phyloP scores from a whole-genome alignment of 2,888 invertebrate species.

The Geotrupes spiniger region DNA sequence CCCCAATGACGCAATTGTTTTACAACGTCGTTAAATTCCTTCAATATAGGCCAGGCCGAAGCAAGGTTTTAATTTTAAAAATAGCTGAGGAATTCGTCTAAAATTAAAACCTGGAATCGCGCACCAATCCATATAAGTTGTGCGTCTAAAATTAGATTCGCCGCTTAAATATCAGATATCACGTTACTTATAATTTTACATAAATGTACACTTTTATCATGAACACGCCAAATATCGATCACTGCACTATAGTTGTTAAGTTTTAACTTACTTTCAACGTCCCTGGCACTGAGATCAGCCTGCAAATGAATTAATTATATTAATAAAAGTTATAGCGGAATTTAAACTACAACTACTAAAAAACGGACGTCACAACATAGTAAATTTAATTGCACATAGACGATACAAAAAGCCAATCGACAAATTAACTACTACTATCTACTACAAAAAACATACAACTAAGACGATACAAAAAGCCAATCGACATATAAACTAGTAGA shows the following conservation, averaged over 20 bases:
- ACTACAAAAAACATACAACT: not conserved
- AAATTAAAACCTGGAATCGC: conserved; percentile 12
- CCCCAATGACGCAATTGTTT: too few relatives aligned
- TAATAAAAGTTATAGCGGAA: not conserved
- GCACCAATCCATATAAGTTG: conserved; percentile 18
- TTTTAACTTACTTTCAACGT: conserved; percentile 80
- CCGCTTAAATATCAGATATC: too few relatives aligned
- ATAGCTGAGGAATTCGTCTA: conserved; percentile 14
- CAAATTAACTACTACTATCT: not conserved
- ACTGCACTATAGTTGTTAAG: conserved; percentile 9
- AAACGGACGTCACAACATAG: not conserved
- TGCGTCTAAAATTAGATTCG: conserved; percentile 20
- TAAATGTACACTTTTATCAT: not conserved
- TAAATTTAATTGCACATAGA: not conserved
- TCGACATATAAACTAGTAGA: conserved; percentile 3
- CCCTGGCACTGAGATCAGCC: conserved; percentile 85
- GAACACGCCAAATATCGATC: conserved; percentile 4
- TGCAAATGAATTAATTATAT: conserved; percentile 55
- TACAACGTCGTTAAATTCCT: too few relatives aligned
- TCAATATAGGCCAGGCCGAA: conserved; percentile 11
- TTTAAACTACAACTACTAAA: conserved; percentile 9
- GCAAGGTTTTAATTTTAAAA: conserved; percentile 10
- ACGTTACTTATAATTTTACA: too few relatives aligned
- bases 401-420: conserved; percentile 4
- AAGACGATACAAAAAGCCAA: not conserved